Percentiles rank a stretch among this genome's conserved stretches.
Conservation (phyloP, 1,140 invertebrate species). For the Plectrocnemia conspersa region DNA sequence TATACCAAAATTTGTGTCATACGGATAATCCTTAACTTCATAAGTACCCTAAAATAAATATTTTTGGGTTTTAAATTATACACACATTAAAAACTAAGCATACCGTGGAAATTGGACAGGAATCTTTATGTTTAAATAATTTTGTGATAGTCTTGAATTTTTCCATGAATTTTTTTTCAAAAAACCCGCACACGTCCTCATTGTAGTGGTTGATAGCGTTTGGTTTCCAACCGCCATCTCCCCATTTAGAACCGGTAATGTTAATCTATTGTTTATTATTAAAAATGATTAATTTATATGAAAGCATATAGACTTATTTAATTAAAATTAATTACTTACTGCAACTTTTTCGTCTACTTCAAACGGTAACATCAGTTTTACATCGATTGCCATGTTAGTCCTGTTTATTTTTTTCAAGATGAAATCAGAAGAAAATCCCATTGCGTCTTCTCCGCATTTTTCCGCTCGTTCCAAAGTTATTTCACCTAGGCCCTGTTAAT, state of each 20-base stretch:
- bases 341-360: background rate
- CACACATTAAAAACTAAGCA: no score
- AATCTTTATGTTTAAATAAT: background rate
- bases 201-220: no score
- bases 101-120: constrained; percentile 7
- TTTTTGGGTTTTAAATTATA: no score
- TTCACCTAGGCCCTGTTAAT: constrained; percentile 1
- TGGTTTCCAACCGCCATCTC: constrained; percentile 17
- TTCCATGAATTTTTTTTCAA: constrained; percentile 14
- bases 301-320: no score
- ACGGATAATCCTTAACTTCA: constrained; percentile 10
- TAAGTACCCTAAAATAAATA: constrained; percentile 18
- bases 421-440: background rate
- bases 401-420: background rate
- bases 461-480: constrained; percentile 1
- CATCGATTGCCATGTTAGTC: constrained; percentile 3
- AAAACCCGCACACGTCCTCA: constrained; percentile 8
- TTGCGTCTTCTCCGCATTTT: constrained; percentile 8
- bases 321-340: background rate
- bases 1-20: background rate
- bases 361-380: background rate
- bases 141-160: constrained; percentile 1
- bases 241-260: constrained; percentile 9
- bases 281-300: no score
- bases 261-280: constrained; percentile 1